Evolutionary conservation across 2,797 vertebrate genomes (phyloP), one percentile per base, ranked within the genome.

Genomic region (Karalla daura): DNA sequence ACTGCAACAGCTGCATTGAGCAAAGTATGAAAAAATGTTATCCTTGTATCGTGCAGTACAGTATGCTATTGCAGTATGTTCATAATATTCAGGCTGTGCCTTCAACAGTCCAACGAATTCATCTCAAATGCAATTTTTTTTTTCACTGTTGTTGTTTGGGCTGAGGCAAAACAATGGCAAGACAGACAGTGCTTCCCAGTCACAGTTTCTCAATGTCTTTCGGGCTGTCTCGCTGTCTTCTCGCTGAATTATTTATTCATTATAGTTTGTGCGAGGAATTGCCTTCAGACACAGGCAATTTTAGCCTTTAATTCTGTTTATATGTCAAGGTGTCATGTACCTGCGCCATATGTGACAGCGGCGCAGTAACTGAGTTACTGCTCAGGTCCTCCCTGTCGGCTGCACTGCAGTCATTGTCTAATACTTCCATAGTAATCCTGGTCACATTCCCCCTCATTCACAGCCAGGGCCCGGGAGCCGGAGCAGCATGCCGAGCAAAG

Each of bases 81-180:
- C 4, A 18, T 20, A 46, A 24, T 32, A 21, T 23, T 23, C 5
- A 2, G 28, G 9, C 24, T 13, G 36, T n/a, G 30, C 47, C 27
- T 63, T 5, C 5, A 11, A 18, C 20, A 51, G 33, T 53, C 50
- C 39, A 28, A 25, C 36, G 35, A 40, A 15, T 44, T 30, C 14
- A 70, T 71, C 83, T 72, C 55, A 85, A 72, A 85, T 25, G 61
- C 64, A 71, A 55, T 55, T 78, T 83, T 55, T 78, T 83, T 65
- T 78, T 83, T 53, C 12, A 74, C 39, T 18, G 27, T 70, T 65
- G 66, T 61, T 88, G n/a, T 30, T 75, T 81, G 56, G 63, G 65
- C 51, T 43, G 36, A 65, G 35, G 18, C 12, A 50, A 63, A 66
- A 64, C 25, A 28, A 35, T 11, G 44, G 13, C 14, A 35, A 36